Conservation (phyloP, 2,888 invertebrate species). For the Geotrupes spiniger region DNA sequence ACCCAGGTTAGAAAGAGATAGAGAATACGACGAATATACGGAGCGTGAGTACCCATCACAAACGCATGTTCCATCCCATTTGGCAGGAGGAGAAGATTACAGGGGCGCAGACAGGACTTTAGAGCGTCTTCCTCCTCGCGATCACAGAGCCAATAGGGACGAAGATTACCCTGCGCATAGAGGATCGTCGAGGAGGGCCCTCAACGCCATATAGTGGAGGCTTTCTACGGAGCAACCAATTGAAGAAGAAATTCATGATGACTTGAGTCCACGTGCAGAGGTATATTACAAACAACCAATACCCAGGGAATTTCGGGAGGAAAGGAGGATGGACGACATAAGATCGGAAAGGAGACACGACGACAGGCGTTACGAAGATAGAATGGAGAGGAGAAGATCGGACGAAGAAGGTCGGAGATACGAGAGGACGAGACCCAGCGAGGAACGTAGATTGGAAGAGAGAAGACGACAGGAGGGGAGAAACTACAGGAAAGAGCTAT, state of each 20-base stretch:
- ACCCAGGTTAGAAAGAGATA: slow-evolving; percentile 53
- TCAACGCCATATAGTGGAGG: slow-evolving; percentile 71
- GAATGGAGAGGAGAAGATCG: slow-evolving; percentile 22
- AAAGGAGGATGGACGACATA: slow-evolving; percentile 25
- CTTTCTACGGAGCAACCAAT: slow-evolving; percentile 52
- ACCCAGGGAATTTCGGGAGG: slow-evolving; percentile 46
- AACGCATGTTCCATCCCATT: slow-evolving; percentile 39
- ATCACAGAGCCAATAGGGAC: slow-evolving; percentile 41
- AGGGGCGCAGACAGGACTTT: slow-evolving; percentile 36
- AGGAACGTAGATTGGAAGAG: slow-evolving; percentile 21
- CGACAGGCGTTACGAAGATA: slow-evolving; percentile 16
- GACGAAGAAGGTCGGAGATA: slow-evolving; percentile 22
- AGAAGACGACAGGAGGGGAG: slow-evolving; percentile 41
- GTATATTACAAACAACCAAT: slow-evolving; percentile 46
- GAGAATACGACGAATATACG: slow-evolving; percentile 57
- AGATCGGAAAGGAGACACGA: slow-evolving; percentile 35
- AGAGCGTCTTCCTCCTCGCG: slow-evolving; percentile 39
- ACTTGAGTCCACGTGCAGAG: slow-evolving; percentile 41
- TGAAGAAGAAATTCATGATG: slow-evolving; percentile 50
- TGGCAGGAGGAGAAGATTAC: slow-evolving; percentile 47
- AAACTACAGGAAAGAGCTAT: slow-evolving; percentile 47
- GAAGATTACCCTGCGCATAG: slow-evolving; percentile 53
- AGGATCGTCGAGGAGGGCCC: slow-evolving; percentile 65
- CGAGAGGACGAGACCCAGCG: slow-evolving; percentile 24
- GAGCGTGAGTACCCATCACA: slow-evolving; percentile 41